Conservation (phyloP, 2,797 vertebrate species). For the Myioborus melanocephalus region DNA sequence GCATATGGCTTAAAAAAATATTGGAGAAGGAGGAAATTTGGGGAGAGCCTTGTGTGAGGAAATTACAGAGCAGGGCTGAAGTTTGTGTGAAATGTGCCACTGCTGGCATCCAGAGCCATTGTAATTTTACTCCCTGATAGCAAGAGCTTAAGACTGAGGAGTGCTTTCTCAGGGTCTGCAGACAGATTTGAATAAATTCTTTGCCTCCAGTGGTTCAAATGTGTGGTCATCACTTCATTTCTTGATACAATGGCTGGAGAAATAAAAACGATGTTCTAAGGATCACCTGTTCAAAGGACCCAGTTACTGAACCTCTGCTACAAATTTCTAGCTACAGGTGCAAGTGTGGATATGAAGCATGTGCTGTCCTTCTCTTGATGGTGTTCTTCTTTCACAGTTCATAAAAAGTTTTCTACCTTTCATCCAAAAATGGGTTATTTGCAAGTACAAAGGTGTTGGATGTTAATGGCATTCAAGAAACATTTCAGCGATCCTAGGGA, state of each 20-base stretch:
- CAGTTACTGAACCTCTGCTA: not conserved
- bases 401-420: not conserved
- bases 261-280: not conserved
- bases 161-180: not conserved
- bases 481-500: not conserved
- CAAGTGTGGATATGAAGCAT: not conserved
- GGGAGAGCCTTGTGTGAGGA: not conserved
- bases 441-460: not conserved
- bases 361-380: not conserved
- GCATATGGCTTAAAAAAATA: not conserved
- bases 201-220: not conserved
- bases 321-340: not conserved
- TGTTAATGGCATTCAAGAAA: not conserved
- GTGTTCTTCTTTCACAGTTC: not conserved
- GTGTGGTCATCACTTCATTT: not conserved
- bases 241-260: not conserved
- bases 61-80: not conserved
- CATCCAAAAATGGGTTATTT: not conserved
- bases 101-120: not conserved
- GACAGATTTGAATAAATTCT: not conserved
- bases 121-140: fast-evolving
- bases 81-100: not conserved
- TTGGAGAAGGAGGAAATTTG: not conserved
- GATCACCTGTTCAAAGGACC: not conserved
- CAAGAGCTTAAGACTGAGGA: not conserved